A percentile compares a stretch with the other conserved stretches of the same genome.
Evolutionary conservation across 2,113 vertebrate genomes (phyloP).

Genomic region (Tragelaphus strepsiceros): DNA sequence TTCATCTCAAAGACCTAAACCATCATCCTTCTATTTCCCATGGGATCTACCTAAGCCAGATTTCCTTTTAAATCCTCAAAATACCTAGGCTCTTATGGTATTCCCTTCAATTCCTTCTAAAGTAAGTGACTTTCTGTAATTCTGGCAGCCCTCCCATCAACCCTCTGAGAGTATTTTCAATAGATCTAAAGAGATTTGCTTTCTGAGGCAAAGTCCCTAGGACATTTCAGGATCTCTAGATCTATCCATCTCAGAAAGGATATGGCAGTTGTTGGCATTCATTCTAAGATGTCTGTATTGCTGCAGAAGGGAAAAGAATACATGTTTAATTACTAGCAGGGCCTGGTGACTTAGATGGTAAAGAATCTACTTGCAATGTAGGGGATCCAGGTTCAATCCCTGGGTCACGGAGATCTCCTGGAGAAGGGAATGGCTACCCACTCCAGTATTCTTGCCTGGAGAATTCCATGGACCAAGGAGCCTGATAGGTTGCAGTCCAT

Average conservation of each 20-base stretch:
- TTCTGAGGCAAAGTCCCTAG: not conserved
- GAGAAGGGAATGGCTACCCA: not conserved
- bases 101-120: not conserved
- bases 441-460: not conserved
- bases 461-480: not conserved
- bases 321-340: not conserved
- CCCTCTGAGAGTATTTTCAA: not conserved
- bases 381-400: accelerated
- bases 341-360: not conserved
- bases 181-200: not conserved
- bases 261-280: not conserved
- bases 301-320: not conserved
- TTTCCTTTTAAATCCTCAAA: not conserved
- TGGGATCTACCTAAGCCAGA: not conserved
- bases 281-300: not conserved
- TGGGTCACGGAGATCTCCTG: not conserved
- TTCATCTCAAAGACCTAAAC: not conserved
- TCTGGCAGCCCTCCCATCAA: not conserved
- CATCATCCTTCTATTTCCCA: not conserved
- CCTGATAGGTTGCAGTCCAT: not conserved
- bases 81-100: not conserved
- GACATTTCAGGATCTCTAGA: not conserved
- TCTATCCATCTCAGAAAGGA: not conserved
- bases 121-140: not conserved
- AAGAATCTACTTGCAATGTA: not conserved